Evolutionary conservation across 2,888 invertebrate genomes (phyloP).

Genomic region (Athalia cordata): DNA sequence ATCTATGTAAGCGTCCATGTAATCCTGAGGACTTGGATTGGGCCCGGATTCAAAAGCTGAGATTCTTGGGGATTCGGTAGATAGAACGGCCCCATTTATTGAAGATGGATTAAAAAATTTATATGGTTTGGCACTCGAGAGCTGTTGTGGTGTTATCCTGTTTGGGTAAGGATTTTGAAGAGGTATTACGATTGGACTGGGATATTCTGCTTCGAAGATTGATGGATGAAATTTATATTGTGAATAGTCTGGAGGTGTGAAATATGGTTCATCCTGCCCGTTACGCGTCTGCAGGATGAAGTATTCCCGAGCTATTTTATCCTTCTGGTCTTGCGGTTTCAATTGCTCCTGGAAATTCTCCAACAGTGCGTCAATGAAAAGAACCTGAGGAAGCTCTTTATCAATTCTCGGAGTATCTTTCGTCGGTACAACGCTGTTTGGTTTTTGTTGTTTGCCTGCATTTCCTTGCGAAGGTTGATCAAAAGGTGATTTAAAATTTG

Average conservation of each 20-base stretch:
- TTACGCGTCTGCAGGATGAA: too few species aligned
- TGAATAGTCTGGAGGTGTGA: too few species aligned
- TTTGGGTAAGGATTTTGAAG: not conserved
- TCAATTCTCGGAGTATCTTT: too few species aligned
- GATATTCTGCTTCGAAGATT: not conserved
- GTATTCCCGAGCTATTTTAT: too few species aligned
- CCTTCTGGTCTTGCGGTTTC: too few species aligned
- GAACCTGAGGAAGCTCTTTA: too few species aligned
- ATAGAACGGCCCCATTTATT: not conserved
- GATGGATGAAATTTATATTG: not conserved
- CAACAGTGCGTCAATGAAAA: too few species aligned
- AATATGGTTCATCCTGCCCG: too few species aligned
- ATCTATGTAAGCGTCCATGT: constrained; percentile 12
- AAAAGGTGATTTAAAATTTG: not conserved
- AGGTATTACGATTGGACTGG: not conserved
- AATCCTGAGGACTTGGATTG: not conserved
- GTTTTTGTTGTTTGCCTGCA: not conserved
- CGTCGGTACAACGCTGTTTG: too few species aligned
- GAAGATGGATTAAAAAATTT: too few species aligned
- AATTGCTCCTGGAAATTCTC: too few species aligned
- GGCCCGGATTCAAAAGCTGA: not conserved
- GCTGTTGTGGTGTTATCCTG: not conserved
- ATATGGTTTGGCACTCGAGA: not conserved
- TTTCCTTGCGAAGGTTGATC: not conserved
- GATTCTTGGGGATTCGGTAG: not conserved